Evolutionary conservation across 2,113 vertebrate genomes (phyloP).

Genomic region (Sula dactylatra): DNA sequence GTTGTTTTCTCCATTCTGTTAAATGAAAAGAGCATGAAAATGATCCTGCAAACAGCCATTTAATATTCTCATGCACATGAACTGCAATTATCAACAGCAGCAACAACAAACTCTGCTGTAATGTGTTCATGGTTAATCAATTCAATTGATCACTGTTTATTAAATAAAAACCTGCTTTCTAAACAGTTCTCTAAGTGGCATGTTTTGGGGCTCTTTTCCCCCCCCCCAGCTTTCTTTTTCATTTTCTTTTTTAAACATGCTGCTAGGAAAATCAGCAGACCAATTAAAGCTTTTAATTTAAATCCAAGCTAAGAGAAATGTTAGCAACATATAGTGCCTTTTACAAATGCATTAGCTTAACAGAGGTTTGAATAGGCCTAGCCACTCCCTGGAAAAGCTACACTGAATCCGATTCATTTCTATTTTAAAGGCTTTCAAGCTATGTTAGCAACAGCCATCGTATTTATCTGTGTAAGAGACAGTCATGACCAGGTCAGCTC

Average conservation of each 20-base stretch:
- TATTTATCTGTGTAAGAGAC: constrained; percentile 27
- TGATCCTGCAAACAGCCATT: constrained; percentile 38
- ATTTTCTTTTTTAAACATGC: background rate
- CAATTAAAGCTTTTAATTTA: constrained; percentile 66
- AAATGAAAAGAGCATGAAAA: constrained; percentile 40
- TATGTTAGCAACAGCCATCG: background rate
- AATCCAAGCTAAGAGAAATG: constrained; percentile 7
- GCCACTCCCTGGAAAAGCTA: background rate
- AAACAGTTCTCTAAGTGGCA: constrained; percentile 55
- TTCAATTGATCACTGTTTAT: constrained; percentile 77
- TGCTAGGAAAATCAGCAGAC: constrained; percentile 30
- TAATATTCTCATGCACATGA: constrained; percentile 41
- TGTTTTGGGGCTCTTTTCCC: background rate
- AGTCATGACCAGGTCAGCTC: constrained; percentile 54
- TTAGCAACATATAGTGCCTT: background rate
- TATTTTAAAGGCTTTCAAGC: constrained; percentile 14
- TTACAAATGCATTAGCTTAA: background rate
- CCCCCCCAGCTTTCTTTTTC: background rate
- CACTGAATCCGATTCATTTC: background rate
- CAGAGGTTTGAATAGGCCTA: background rate
- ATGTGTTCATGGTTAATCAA: constrained; percentile 73
- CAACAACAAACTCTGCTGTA: constrained; percentile 56
- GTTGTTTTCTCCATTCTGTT: constrained; percentile 30
- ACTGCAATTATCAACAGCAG: constrained; percentile 55
- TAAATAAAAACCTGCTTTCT: constrained; percentile 77